phyloP scores from a whole-genome alignment of 2,113 vertebrate species.

The Canis aureus region DNA sequence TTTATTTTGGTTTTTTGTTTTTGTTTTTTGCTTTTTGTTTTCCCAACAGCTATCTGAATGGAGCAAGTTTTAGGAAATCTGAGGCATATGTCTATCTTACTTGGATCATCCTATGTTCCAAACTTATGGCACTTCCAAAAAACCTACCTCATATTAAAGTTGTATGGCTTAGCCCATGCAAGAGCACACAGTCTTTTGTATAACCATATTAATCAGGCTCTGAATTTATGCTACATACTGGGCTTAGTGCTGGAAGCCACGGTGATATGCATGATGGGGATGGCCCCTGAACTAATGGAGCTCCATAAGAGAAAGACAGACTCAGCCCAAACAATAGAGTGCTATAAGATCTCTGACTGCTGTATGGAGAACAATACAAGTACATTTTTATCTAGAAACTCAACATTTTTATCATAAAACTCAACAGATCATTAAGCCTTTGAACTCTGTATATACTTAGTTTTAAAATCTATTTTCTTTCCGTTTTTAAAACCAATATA shows the following conservation, averaged over 20 bases:
- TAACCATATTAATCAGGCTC: background rate
- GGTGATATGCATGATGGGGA: background rate
- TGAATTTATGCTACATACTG: background rate
- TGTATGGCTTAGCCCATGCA: background rate
- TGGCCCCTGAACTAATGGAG: background rate
- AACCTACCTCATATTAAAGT: background rate
- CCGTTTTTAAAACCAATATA: slow-evolving; percentile 24
- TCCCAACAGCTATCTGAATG: background rate
- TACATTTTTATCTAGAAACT: background rate
- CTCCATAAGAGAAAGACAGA: background rate
- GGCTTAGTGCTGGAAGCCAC: background rate
- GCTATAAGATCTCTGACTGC: background rate
- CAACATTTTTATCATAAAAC: background rate
- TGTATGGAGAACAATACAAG: background rate
- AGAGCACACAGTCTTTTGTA: background rate
- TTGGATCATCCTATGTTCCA: background rate
- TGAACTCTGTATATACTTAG: background rate
- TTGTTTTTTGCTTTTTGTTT: background rate
- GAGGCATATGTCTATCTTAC: background rate
- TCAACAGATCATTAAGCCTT: background rate
- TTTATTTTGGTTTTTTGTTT: background rate
- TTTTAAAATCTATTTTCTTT: slow-evolving; percentile 1
- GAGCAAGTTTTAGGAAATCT: slow-evolving; percentile 10
- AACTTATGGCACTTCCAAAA: background rate
- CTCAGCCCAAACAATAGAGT: background rate